Conservation (phyloP, 2,888 invertebrate species). For the Mongoloraphidia duomilia region DNA sequence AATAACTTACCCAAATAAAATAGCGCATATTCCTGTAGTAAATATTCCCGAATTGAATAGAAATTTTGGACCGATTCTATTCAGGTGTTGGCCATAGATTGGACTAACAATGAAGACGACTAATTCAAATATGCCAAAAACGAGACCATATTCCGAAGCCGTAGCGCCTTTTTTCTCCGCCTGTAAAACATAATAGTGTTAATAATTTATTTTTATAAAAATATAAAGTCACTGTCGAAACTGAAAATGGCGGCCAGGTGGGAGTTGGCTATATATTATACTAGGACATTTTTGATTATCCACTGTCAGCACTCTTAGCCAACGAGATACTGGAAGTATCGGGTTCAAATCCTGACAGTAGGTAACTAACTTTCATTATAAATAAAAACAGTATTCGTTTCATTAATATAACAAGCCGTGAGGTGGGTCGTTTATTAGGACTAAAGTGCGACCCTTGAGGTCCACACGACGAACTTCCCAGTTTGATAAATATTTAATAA, state of each 20-base stretch:
- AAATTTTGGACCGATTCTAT: slow-evolving; percentile 62
- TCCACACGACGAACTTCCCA: too few species aligned
- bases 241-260: neutral
- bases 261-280: too few species aligned
- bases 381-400: too few species aligned
- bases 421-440: too few species aligned
- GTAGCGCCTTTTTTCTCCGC: slow-evolving; percentile 69
- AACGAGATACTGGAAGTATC: too few species aligned
- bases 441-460: too few species aligned
- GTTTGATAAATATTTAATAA: too few species aligned
- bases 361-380: too few species aligned
- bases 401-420: too few species aligned
- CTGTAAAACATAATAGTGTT: slow-evolving; percentile 43
- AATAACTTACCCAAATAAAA: slow-evolving; percentile 56
- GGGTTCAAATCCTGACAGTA: too few species aligned
- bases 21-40: slow-evolving; percentile 68
- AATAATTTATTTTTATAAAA: slow-evolving; percentile 6
- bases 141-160: slow-evolving; percentile 71
- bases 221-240: neutral
- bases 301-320: too few species aligned
- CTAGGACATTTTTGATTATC: too few species aligned
- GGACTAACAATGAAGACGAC: slow-evolving; percentile 73
- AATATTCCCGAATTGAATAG: slow-evolving; percentile 72
- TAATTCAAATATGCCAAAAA: slow-evolving; percentile 76
- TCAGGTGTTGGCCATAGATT: slow-evolving; percentile 64